Conservation (phyloP, 1,140 invertebrate genomes). For the honey bee (Apis mellifera) region Amel_HAv3.1 CM009945.2:6515501-6516000, state of each 20-base stretch:
- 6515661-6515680: conserved; percentile 16
- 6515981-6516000: neutral
- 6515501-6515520: conserved; percentile 6
- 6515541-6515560: conserved; percentile 15
- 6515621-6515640: conserved; percentile 38
- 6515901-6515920: conserved; percentile 10
- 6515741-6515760: conserved; percentile 46
- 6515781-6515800: conserved; percentile 41
- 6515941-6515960: neutral
- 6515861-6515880: neutral
- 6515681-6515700: neutral
- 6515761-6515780: conserved; percentile 59
- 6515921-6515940: neutral
- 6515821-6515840: neutral
- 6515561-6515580: conserved; percentile 3
- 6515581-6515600: conserved; percentile 49
- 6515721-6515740: neutral
- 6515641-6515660: conserved; percentile 21
- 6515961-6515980: neutral
- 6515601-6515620: conserved; percentile 45
- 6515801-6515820: conserved; percentile 22
- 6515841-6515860: too few species aligned
- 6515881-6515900: too few species aligned
- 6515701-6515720: neutral
- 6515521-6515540: neutral